Evolutionary conservation across 2,888 invertebrate species (phyloP), one percentile per base, ranked within the genome.

Genomic region (Molorchus minor): DNA sequence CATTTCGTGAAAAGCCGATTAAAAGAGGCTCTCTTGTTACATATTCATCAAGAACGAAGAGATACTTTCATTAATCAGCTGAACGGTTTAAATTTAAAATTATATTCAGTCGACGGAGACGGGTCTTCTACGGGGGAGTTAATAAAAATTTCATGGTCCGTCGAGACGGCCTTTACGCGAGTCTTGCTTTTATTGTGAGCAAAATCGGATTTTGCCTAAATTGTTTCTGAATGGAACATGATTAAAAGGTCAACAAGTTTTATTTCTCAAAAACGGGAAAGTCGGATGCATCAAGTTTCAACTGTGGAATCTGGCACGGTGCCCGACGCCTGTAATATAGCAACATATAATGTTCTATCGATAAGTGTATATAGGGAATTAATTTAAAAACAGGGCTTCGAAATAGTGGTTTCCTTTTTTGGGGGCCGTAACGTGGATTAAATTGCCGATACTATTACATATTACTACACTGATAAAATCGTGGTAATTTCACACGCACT

Each of bases 211-310:
- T 43, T 21, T 43, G 25, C 43, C 25, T 25, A 43, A 43, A 43
- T 53, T 53, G 43, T 53, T 53, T 53, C 49, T 33, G 49, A 49
- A 49, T 41, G 47, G 43, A 56, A 56, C 44, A 36, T 21, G 56
- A 49, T 56, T 56, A 49, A 56, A 56, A 56, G 49, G 56, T 56
- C 56, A 56, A 56, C 56, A 56, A 56, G 56, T 56, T 44, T 56
- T 35, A 43, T 49, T 49, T 49, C 29, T 13, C 49, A 25, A 49
- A 38, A 3, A 45, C 36, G 41, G 20, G 20, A 35, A 46, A 40
- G 43, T 19, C 35, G 38, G 33, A 38, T 46, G 51, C 52, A 52
- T 38, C 49, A 40, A 29, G 12, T 25, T 35, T 10, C 56, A n/a
- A n/a, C 33, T 45, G 21, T 40, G 54, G 45, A 46, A 61, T 53